Evolutionary conservation across 2,888 invertebrate genomes (phyloP), one percentile per base, ranked within the genome.

Genomic region (Agriotes lineatus): DNA sequence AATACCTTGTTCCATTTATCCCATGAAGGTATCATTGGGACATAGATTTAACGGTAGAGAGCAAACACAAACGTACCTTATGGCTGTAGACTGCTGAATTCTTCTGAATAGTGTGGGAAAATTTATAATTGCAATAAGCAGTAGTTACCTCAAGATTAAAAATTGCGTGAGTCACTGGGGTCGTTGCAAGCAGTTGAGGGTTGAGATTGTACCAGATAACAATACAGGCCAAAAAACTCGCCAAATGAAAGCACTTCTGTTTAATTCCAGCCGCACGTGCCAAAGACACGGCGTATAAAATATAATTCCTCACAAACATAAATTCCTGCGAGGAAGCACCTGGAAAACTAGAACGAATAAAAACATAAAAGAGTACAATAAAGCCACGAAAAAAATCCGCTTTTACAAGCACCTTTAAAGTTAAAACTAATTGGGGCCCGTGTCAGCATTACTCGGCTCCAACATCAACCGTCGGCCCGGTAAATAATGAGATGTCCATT

Each of bases 401-500:
- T 73, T 76, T 74, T 72, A 69, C 71, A 71, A 72, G 75, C 75
- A 75, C 75, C 76, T 76, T 74, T 71, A 72, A 75, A 77, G 76
- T 74, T 74, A 69, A 75, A 78, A 78, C 78, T 78, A 79, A 79
- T 79, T 79, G 78, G 75, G 72, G 72, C 74, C 76, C 75, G 74
- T 77, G 78, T 78, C 78, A 76, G 77, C 74, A 72, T 78, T 77
- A 74, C 74, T 76, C 75, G 69, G 75, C 72, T 72, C 68, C 64
- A 72, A 69, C 77, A 76, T 78, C 78, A 78, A 77, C 77, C 76
- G 76, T 75, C 69, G 76, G 75, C 71, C 65, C 70, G 69, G 75
- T 79, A 78, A 79, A 77, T 79, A 79, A 79, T 79, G 78, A 69
- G 65, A 78, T 77, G 77, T 78, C 77, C 78, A 78, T 78, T 79